A percentile compares a stretch with the other conserved stretches of the same genome.
These are phyloP conservation scores for Apotomis capreana DNA, from an alignment of 2,888 invertebrate species.

Conservation along the genomic window DNA sequence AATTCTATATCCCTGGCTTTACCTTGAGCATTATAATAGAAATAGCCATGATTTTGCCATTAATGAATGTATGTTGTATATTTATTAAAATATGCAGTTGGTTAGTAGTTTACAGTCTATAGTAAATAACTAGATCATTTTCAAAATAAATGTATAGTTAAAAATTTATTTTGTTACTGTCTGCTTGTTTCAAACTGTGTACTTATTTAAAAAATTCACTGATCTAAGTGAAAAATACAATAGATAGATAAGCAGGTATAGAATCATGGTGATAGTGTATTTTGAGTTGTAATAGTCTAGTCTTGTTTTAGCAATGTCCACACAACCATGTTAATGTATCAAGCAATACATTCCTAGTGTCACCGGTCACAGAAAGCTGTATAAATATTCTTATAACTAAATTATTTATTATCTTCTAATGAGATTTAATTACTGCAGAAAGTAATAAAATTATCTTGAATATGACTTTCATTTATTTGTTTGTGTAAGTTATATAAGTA, in stretches of 20 bases:
- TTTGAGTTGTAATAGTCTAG: conserved; percentile 30
- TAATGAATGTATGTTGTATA: conserved; percentile 6
- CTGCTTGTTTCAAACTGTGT: too few relatives aligned
- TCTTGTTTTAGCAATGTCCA: conserved; percentile 12
- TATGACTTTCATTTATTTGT: conserved; percentile 10
- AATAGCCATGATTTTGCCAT: conserved; percentile 35
- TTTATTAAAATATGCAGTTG: not conserved
- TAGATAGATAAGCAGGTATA: conserved; percentile 24
- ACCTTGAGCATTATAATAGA: conserved; percentile 2
- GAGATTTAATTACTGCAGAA: conserved; percentile 14
- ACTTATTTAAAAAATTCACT: not conserved
- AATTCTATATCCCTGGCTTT: not conserved
- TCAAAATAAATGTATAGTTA: too few relatives aligned
- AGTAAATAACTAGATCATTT: conserved; percentile 1
- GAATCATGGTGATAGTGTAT: conserved; percentile 22
- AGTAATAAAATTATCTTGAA: conserved; percentile 31
- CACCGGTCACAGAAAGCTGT: conserved; percentile 3
- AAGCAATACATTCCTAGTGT: conserved; percentile 36
- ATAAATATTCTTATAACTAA: conserved; percentile 25
- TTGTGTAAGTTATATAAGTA: not conserved
- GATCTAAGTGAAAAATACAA: too few relatives aligned
- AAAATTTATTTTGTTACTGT: too few relatives aligned
- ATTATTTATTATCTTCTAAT: conserved; percentile 34
- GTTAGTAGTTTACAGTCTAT: not conserved
- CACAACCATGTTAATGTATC: conserved; percentile 3